A percentile compares a stretch with the other conserved stretches of the same genome.
phyloP scores from a whole-genome alignment of 2,797 vertebrate species.

The Limnodromus scolopaceus region DNA sequence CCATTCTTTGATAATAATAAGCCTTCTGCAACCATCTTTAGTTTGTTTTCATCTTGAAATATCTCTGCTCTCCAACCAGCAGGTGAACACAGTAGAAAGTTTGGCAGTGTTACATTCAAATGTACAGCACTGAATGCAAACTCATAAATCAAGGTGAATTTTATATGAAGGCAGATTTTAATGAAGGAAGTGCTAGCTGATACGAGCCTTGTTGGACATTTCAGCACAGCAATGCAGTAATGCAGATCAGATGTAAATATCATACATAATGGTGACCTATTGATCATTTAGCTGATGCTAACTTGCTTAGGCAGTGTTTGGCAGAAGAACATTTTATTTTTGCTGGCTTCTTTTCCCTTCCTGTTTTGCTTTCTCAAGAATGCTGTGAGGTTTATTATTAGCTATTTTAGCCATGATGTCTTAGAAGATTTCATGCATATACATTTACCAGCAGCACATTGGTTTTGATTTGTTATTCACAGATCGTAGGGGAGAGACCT shows the following conservation, averaged over 20 bases:
- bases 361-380: conserved; percentile 33
- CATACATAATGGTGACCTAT: conserved; percentile 10
- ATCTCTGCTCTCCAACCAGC: neutral
- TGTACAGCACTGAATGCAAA: neutral
- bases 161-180: conserved; percentile 43
- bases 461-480: conserved; percentile 62
- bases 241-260: conserved; percentile 55
- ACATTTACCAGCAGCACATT: conserved; percentile 34
- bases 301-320: conserved; percentile 16
- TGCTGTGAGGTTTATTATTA: conserved; percentile 29
- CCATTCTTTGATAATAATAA: conserved; percentile 22
- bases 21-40: conserved; percentile 18
- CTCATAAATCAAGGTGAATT: conserved; percentile 43
- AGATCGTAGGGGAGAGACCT: conserved; percentile 30
- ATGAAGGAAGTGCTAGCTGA: conserved; percentile 35
- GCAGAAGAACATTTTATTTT: conserved; percentile 23
- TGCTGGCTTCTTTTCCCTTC: conserved; percentile 19
- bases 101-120: conserved; percentile 22
- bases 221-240: conserved; percentile 32
- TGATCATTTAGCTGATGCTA: conserved; percentile 23
- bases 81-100: conserved; percentile 37
- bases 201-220: conserved; percentile 2
- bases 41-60: conserved; percentile 51
- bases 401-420: conserved; percentile 36
- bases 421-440: conserved; percentile 54